Evolutionary conservation across 2,888 invertebrate genomes (phyloP).

Genomic region (Nemurella pictetii): DNA sequence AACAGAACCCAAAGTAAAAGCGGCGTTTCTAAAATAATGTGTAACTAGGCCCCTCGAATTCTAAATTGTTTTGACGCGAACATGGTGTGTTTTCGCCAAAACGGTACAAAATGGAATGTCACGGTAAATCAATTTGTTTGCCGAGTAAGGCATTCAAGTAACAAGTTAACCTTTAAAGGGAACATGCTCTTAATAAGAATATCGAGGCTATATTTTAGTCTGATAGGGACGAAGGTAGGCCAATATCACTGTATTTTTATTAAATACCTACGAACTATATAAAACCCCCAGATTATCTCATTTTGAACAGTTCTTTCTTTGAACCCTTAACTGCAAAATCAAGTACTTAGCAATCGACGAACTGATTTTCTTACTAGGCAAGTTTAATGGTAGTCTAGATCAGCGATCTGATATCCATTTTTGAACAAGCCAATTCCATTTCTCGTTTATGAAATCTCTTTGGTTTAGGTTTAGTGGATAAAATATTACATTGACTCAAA

Average conservation of each 20-base stretch:
- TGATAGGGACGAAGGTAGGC: background rate
- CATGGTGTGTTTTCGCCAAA: background rate
- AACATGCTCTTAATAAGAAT: background rate
- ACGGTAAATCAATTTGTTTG: background rate
- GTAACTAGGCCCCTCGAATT: background rate
- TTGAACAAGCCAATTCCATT: background rate
- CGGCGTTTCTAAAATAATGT: background rate
- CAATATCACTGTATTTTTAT: background rate
- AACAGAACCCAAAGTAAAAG: background rate
- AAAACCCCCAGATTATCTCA: background rate
- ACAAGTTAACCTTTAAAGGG: background rate
- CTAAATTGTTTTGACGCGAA: background rate
- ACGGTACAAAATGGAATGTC: background rate
- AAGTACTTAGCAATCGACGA: background rate
- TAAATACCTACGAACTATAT: background rate
- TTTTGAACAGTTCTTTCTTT: background rate
- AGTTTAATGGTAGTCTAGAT: background rate
- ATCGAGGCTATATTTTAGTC: background rate
- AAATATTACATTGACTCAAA: background rate
- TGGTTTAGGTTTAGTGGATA: slow-evolving; percentile 20
- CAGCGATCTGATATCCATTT: background rate
- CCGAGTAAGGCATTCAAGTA: background rate
- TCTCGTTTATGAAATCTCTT: background rate
- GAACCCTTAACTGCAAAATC: background rate
- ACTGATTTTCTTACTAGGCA: background rate